These are phyloP conservation scores for Drosophila equinoxialis DNA, from an alignment of 1,140 invertebrate species.

Conservation along the genomic window DNA sequence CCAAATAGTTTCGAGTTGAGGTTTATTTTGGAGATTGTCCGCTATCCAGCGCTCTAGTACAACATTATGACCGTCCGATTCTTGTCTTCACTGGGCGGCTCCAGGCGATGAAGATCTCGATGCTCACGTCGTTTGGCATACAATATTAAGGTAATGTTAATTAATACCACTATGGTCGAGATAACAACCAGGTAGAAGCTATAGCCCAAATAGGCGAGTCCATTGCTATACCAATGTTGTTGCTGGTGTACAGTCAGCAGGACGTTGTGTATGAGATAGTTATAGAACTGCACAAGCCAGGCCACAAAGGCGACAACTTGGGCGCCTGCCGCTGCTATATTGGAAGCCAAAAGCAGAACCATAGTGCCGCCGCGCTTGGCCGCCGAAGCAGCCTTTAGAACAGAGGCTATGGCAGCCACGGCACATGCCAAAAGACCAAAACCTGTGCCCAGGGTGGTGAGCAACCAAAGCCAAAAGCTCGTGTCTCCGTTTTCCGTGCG, in stretches of 20 bases:
- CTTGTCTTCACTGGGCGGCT: constrained; percentile 72
- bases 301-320: constrained; percentile 77
- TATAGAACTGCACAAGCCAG: constrained; percentile 79
- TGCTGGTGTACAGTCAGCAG: constrained; percentile 66
- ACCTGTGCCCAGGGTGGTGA: constrained; percentile 75
- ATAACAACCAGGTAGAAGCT: constrained; percentile 80
- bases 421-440: constrained; percentile 73
- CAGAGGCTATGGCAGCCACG: constrained; percentile 76
- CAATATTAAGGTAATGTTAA: constrained; percentile 72
- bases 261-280: constrained; percentile 79
- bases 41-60: constrained; percentile 50
- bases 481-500: constrained; percentile 68
- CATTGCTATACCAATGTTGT: constrained; percentile 72
- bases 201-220: constrained; percentile 74
- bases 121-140: constrained; percentile 62
- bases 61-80: constrained; percentile 78
- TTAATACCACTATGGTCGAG: constrained; percentile 70
- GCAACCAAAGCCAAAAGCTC: constrained; percentile 79
- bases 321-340: constrained; percentile 68
- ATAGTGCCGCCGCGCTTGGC: constrained; percentile 76
- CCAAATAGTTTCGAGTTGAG: constrained; percentile 49
- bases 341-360: constrained; percentile 72
- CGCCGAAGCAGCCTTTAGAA: constrained; percentile 75
- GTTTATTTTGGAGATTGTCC: constrained; percentile 36
- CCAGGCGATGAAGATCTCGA: constrained; percentile 58